A percentile compares a stretch with the other conserved stretches of the same genome.
Evolutionary conservation across 2,797 vertebrate genomes (phyloP).

Genomic region (Limnodromus scolopaceus): DNA sequence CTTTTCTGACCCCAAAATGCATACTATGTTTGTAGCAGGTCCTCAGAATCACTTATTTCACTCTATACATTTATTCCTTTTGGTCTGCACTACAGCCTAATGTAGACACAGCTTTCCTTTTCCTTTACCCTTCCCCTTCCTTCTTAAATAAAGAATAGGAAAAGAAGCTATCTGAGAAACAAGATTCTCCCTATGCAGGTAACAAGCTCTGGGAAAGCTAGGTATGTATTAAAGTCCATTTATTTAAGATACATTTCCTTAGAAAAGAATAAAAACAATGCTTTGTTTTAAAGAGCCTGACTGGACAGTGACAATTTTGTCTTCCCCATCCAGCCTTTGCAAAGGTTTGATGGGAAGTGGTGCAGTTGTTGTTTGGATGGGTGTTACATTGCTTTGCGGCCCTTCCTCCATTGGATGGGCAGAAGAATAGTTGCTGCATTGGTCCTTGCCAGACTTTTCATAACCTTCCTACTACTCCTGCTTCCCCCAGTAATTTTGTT

Average conservation of each 20-base stretch:
- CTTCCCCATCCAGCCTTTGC: neutral
- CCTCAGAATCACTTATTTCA: neutral
- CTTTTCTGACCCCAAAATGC: neutral
- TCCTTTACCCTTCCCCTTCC: neutral
- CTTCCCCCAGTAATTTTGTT: neutral
- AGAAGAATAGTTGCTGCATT: neutral
- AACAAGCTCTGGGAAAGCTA: neutral
- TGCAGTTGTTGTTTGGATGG: neutral
- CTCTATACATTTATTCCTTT: neutral
- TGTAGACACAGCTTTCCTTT: neutral
- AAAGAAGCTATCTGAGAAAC: neutral
- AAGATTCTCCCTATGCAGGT: neutral
- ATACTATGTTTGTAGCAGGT: neutral
- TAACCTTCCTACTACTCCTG: neutral
- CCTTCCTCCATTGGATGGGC: neutral
- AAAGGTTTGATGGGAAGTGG: neutral
- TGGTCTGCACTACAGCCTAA: neutral
- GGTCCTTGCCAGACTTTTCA: neutral
- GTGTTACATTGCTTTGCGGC: neutral
- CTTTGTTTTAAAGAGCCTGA: neutral
- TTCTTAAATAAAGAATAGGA: neutral
- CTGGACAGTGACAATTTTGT: neutral
- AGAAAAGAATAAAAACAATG: neutral
- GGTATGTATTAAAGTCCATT: neutral
- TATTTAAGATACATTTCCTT: neutral